These are phyloP conservation scores for Cossypha polioptera DNA, from an alignment of 2,797 vertebrate species.

Conservation along the genomic window DNA sequence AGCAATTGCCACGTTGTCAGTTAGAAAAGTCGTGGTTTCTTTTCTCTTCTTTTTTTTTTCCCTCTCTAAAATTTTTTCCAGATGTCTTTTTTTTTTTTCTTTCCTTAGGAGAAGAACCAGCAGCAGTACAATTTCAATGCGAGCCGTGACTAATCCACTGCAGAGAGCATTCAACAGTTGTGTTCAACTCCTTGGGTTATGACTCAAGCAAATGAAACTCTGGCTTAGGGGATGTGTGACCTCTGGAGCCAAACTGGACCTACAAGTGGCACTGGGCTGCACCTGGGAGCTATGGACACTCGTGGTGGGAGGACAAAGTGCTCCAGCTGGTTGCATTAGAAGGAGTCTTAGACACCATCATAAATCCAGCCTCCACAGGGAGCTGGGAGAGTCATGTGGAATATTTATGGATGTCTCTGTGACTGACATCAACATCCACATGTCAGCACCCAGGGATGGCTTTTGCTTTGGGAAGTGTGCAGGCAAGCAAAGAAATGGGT, in stretches of 20 bases:
- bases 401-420: not conserved
- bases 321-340: not conserved
- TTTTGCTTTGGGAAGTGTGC: not conserved
- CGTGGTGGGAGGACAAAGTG: not conserved
- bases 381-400: accelerated
- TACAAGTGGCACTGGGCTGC: not conserved
- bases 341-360: not conserved
- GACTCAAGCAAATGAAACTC: not conserved
- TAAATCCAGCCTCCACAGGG: not conserved
- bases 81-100: conserved; percentile 76
- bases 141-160: conserved; percentile 79
- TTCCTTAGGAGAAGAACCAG: conserved; percentile 64
- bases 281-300: accelerated
- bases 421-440: not conserved
- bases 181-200: not conserved
- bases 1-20: conserved; percentile 80
- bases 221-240: not conserved
- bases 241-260: not conserved
- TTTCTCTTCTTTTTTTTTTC: conserved; percentile 37
- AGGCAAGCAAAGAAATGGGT: not conserved
- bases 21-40: conserved; percentile 53
- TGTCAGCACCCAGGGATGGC: not conserved
- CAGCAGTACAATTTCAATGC: conserved; percentile 35
- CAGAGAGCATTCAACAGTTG: conserved; percentile 62
- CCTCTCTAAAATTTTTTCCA: conserved; percentile 76